These are phyloP conservation scores for Latrodectus hesperus DNA, from an alignment of 2,888 invertebrate genomes.

Conservation along the genomic window DNA sequence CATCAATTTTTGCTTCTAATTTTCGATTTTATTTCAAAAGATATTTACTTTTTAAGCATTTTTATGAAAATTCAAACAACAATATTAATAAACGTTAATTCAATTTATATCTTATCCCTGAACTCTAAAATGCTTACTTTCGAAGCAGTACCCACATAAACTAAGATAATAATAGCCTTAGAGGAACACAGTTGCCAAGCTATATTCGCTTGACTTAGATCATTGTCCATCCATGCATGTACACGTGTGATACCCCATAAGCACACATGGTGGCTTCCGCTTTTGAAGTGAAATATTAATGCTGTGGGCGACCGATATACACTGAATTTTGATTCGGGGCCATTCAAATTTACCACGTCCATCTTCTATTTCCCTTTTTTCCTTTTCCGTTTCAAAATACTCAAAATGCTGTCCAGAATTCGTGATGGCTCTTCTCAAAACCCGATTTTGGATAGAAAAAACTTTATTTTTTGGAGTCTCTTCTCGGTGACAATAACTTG, in stretches of 20 bases:
- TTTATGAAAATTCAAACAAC: too few species aligned
- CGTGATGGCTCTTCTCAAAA: background rate
- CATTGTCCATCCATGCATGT: background rate
- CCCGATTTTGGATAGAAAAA: background rate
- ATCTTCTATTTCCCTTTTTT: background rate
- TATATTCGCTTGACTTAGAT: background rate
- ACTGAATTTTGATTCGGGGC: conserved; percentile 42
- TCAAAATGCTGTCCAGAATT: background rate
- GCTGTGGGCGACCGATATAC: conserved; percentile 5
- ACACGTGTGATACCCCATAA: background rate
- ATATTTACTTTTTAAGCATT: too few species aligned
- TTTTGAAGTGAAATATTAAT: conserved; percentile 36
- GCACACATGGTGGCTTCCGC: background rate
- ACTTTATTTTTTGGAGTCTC: background rate
- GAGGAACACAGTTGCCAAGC: background rate
- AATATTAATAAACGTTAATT: too few species aligned
- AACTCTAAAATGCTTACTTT: too few species aligned
- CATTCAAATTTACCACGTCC: conserved; percentile 39
- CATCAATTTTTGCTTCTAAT: too few species aligned
- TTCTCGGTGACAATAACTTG: background rate
- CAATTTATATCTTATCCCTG: too few species aligned
- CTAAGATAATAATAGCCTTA: background rate
- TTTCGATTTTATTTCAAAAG: too few species aligned
- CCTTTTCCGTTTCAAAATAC: conserved; percentile 1
- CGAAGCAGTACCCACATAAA: too few species aligned